Base-by-base conservation (phyloP, 2,797 vertebrate species). In the Graptemys geographica region DNA sequence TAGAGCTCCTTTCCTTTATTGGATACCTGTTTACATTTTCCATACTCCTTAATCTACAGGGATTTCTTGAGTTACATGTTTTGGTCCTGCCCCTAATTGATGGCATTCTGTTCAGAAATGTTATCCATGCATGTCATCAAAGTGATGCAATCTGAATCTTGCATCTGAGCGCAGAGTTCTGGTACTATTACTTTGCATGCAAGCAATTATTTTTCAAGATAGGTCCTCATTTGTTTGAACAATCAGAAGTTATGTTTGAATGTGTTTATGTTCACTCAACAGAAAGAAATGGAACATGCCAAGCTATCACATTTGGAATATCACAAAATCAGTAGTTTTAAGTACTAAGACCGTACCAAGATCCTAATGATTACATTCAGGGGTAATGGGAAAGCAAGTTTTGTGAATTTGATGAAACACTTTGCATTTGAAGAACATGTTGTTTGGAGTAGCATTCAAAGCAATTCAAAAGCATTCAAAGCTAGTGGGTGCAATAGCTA, bases 231-330 rank as follows among this genome's bases (percentile, higher is more conserved):
- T 44, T 44, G 44, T 44, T 44, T 44, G 44, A 44, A 44, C 44
- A 44, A 44, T 44, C 1, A 2, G 72, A 78, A 81, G 53, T 57
- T 90, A 23, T 79, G 13, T 47, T 72, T 78, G 44, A 62, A 19
- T 87, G 33, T 89, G 51, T 49, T 79, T 74, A 65, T 28, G 47
- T 55, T 80, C 27, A 28, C 37, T 78, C 49, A 16, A 18, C 7
- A 8, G 79, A 37, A 16, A 23, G 69, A 92, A 83, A 47, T 62
- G 56, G 28, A 82, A 25, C 84, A 18, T 3, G 49, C 94, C 87
- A 94, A 88, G n/a, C 8, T 85, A 59, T 1, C 86, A 44, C 44
- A 37, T 95, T 97, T 94, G 91, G 95, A 91, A 94, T 84, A 95
- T 93, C 92, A 79, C 5, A 8, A 96, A 86, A 87, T 41, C 51